A percentile compares a stretch with the other conserved stretches of the same genome.
Conservation (phyloP, 1,140 invertebrate genomes). For the Pentalonia nigronervosa region DNA sequence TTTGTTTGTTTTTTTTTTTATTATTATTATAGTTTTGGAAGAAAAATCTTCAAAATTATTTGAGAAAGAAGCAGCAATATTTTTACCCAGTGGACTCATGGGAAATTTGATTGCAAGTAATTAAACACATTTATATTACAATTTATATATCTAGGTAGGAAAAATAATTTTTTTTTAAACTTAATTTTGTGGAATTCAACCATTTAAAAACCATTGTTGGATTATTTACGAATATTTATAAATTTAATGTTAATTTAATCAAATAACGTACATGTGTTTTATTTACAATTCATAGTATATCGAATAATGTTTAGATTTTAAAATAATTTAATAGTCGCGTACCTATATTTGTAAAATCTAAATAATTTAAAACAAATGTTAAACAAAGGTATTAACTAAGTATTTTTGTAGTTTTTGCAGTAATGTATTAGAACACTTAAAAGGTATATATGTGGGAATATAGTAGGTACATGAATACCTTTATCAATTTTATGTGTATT, state of each 20-base stretch:
- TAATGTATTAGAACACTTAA: no score
- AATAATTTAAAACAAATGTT: neutral
- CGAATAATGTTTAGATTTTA: neutral
- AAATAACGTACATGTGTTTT: neutral
- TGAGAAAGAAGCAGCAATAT: constrained; percentile 88
- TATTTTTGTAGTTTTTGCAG: no score
- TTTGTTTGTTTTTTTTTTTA: neutral
- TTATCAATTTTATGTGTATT: no score
- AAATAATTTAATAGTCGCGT: neutral
- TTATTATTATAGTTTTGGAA: constrained; percentile 73
- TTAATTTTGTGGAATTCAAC: neutral
- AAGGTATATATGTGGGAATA: no score
- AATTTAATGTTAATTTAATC: neutral
- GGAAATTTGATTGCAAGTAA: constrained; percentile 90
- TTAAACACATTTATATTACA: neutral
- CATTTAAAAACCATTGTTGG: neutral
- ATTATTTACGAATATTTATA: neutral
- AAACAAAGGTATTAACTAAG: no score
- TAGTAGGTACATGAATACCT: no score
- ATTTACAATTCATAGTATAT: neutral
- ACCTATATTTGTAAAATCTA: neutral
- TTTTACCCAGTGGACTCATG: constrained; percentile 93
- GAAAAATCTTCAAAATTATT: constrained; percentile 77
- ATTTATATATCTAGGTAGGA: no score
- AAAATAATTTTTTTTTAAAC: no score